A percentile compares a stretch with the other conserved stretches of the same genome.
Evolutionary conservation across 1,140 invertebrate genomes (phyloP).

Genomic region (Drosophila orena): DNA sequence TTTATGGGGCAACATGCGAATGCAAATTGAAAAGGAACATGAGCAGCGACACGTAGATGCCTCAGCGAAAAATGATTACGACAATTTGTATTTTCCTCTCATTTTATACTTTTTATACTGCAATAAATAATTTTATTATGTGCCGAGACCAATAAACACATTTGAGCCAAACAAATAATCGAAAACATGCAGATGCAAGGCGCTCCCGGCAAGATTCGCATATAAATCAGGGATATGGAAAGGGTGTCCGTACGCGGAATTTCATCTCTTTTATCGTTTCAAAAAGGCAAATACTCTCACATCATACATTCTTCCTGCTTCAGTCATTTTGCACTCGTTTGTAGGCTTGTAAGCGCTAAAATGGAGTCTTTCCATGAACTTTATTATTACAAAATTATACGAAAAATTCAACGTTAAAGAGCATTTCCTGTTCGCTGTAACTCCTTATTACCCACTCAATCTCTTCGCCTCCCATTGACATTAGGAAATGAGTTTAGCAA

Average conservation of each 20-base stretch:
- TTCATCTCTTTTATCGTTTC: too few relatives aligned
- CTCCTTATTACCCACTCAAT: conserved; percentile 22
- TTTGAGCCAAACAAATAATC: conserved; percentile 71
- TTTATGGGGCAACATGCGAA: conserved; percentile 68
- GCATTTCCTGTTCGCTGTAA: conserved; percentile 10
- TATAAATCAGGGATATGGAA: conserved; percentile 64
- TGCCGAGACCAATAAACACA: conserved; percentile 75
- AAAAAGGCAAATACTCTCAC: too few relatives aligned
- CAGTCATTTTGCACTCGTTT: too few relatives aligned
- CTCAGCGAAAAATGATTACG: conserved; percentile 64
- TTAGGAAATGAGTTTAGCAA: conserved; percentile 67
- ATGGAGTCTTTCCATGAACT: too few relatives aligned
- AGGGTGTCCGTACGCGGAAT: conserved; percentile 3
- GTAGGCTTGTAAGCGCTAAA: too few relatives aligned
- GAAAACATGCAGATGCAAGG: conserved; percentile 45
- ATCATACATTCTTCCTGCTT: too few relatives aligned
- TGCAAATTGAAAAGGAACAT: conserved; percentile 72
- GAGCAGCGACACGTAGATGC: conserved; percentile 22
- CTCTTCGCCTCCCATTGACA: conserved; percentile 41
- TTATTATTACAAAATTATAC: not conserved
- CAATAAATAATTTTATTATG: conserved; percentile 83
- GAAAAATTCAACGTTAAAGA: not conserved
- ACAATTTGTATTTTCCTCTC: conserved; percentile 45
- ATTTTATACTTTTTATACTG: conserved; percentile 64
- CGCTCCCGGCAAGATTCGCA: conserved; percentile 26